Evolutionary conservation across 2,888 invertebrate species (phyloP).

Genomic region (Apocheima hispidaria): DNA sequence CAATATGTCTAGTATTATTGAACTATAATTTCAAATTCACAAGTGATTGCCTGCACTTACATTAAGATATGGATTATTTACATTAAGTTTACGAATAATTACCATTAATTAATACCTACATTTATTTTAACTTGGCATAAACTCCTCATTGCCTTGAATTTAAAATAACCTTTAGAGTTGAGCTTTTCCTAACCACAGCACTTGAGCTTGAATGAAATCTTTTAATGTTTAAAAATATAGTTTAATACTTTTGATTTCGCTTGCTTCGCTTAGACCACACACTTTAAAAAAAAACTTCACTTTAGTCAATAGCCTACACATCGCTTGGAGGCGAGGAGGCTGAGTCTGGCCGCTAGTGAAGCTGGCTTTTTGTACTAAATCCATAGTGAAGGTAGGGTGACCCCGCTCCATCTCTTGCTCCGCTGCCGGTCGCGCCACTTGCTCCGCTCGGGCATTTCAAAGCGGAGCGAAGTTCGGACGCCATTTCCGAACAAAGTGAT

Average conservation of each 20-base stretch:
- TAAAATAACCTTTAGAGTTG: slow-evolving; percentile 14
- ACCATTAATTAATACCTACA: slow-evolving; percentile 24
- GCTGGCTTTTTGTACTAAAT: slow-evolving; percentile 85
- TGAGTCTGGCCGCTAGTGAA: slow-evolving; percentile 78
- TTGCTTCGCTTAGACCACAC: slow-evolving; percentile 29
- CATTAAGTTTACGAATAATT: slow-evolving; percentile 28
- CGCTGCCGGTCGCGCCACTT: slow-evolving; percentile 65
- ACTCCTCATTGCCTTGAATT: slow-evolving; percentile 15
- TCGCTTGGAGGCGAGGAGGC: slow-evolving; percentile 81
- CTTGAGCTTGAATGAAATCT: slow-evolving; percentile 25
- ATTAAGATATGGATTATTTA: slow-evolving; percentile 46
- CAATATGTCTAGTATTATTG: background rate
- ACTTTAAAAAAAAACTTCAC: slow-evolving; percentile 29
- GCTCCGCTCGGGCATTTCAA: slow-evolving; percentile 88
- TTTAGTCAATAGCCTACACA: slow-evolving; percentile 65
- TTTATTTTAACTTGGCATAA: slow-evolving; percentile 27
- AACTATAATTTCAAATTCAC: slow-evolving; percentile 17
- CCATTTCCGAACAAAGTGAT: slow-evolving; percentile 91
- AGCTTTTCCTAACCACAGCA: slow-evolving; percentile 18
- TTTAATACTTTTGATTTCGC: slow-evolving; percentile 3
- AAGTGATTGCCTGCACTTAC: slow-evolving; percentile 32
- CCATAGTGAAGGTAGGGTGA: slow-evolving; percentile 89
- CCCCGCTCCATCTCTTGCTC: slow-evolving; percentile 82
- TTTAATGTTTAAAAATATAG: slow-evolving; percentile 2
- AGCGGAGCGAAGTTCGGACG: slow-evolving; percentile 89